Base-by-base conservation (phyloP, 2,113 vertebrate species). In the Cranoglanis bouderius region DNA sequence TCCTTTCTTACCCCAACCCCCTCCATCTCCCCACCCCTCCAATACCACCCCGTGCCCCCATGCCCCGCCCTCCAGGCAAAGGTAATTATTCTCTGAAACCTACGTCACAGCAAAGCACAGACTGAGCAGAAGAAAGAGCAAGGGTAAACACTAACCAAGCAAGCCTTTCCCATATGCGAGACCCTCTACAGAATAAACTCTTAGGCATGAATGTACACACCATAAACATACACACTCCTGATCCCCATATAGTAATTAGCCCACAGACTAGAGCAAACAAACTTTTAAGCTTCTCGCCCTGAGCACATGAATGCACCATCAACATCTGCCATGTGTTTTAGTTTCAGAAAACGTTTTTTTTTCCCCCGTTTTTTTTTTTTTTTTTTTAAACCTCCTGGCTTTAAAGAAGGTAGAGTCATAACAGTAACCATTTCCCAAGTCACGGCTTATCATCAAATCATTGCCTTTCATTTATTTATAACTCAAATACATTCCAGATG, bases 11-110 rank as follows among this genome's bases (percentile, higher is more conserved):
- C 49, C 29, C 9, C 13, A 1, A 16, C 46, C 18, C 74, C 16
- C 10, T 26, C 0, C 51, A 14, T 14, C 43, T 6, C 2, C 24
- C 3, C 53, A n/a, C 40, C 82, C 26, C 75, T 57, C 24, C 51
- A 51, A 53, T 82, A 35, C 55, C 21, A 46, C 49, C 24, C 57
- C 26, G 59, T 78, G 38, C 13, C 67, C 2, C 67, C 80, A 14
- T 16, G 13, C 12, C 29, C 75, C 19, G 35, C 85, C 63, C 77
- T 82, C 63, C 10, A 84, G 83, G 85, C 78, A 55, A 82, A 82
- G 51, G 57, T 87, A 81, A 84, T 84, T 84, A 63, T 55, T 90
- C 59, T 72, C 70, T 89, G 51, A 81, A 89, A 83, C 55, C 77
- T 67, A 63, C 40, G 77, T 84, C 72, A 74, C 80, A 70, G 32